phyloP scores from a whole-genome alignment of 2,797 vertebrate genomes.

The Muscicapa comitata region DNA sequence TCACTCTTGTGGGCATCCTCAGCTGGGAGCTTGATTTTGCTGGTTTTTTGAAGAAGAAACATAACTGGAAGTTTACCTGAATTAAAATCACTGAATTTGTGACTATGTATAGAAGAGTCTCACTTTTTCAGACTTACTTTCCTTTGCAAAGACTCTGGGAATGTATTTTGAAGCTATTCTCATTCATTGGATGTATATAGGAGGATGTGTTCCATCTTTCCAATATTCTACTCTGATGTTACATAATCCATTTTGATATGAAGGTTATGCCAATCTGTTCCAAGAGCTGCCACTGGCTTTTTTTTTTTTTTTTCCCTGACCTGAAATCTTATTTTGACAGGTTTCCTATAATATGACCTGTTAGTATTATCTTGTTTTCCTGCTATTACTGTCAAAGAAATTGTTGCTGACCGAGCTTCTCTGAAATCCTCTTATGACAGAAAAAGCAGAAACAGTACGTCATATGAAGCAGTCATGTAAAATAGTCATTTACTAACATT shows the following conservation, averaged over 20 bases:
- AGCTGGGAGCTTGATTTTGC: neutral
- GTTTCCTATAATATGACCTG: neutral
- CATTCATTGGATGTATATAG: neutral
- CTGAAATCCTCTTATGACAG: neutral
- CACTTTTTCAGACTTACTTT: neutral
- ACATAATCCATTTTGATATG: slow-evolving; percentile 8
- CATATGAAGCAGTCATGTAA: neutral
- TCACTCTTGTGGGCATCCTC: neutral
- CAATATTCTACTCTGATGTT: neutral
- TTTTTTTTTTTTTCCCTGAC: neutral
- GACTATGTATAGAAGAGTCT: fast-evolving
- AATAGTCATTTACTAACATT: neutral
- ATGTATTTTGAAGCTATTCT: neutral
- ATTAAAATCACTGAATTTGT: neutral
- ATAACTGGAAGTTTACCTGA: neutral
- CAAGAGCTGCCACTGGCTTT: neutral
- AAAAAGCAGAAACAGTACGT: neutral
- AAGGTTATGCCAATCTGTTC: neutral
- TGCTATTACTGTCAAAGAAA: slow-evolving; percentile 3
- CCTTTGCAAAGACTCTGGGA: neutral
- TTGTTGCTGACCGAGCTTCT: neutral
- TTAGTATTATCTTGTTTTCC: slow-evolving; percentile 6
- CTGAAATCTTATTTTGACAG: slow-evolving; percentile 25
- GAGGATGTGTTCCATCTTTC: neutral
- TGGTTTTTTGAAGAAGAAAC: neutral